phyloP scores from a whole-genome alignment of 2,888 invertebrate species.

The Drepana falcataria region DNA sequence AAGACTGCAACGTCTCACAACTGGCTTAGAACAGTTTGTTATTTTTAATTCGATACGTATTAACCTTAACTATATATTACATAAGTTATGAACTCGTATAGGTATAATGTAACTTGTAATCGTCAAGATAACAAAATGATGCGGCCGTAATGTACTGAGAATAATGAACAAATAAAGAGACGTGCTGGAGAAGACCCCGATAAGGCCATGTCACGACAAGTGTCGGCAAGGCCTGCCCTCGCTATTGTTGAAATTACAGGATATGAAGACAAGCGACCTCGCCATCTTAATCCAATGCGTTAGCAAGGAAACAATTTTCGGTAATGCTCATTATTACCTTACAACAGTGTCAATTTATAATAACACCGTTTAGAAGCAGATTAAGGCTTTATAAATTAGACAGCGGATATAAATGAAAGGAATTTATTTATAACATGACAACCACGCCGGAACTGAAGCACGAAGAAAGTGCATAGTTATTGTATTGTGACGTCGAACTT shows the following conservation, averaged over 20 bases:
- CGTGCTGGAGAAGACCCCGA: conserved; percentile 39
- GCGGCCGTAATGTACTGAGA: too few relatives aligned
- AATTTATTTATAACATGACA: too few relatives aligned
- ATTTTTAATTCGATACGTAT: conserved; percentile 24
- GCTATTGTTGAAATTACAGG: conserved; percentile 58
- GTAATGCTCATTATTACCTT: conserved; percentile 44
- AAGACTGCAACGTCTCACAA: conserved; percentile 12
- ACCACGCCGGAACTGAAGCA: background rate
- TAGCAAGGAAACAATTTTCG: conserved; percentile 55
- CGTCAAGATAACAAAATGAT: too few relatives aligned
- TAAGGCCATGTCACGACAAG: conserved; percentile 31
- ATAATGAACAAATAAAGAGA: background rate
- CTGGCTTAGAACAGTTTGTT: conserved; percentile 12
- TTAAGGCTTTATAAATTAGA: conserved; percentile 9
- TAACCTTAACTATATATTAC: conserved; percentile 10
- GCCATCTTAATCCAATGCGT: conserved; percentile 48
- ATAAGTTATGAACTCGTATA: conserved; percentile 2
- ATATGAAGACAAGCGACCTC: conserved; percentile 53
- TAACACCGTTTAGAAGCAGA: conserved; percentile 29
- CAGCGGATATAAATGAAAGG: background rate
- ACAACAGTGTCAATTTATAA: conserved; percentile 33
- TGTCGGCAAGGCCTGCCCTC: conserved; percentile 32
- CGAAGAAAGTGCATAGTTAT: background rate
- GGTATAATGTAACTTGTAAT: too few relatives aligned
- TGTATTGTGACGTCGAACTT: too few relatives aligned